These are phyloP conservation scores for Fukomys damarensis DNA, from an alignment of 2,113 vertebrate genomes.

Conservation along the genomic window DNA sequence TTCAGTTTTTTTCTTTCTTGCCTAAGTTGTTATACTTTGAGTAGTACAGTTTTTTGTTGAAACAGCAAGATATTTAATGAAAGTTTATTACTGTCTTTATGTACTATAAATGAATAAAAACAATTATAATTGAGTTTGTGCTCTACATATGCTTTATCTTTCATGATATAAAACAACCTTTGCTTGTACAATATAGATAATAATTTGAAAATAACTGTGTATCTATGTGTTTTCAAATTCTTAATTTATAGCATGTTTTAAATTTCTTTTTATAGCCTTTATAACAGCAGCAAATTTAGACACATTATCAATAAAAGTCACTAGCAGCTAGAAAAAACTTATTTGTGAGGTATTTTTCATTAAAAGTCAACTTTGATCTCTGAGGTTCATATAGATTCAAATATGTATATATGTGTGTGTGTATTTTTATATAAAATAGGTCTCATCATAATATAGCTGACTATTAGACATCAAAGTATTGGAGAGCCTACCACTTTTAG, in stretches of 20 bases:
- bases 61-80: not conserved
- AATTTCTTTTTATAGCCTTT: conserved; percentile 86
- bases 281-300: conserved; percentile 90
- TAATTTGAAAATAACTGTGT: not conserved
- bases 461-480: not conserved
- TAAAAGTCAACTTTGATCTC: not conserved
- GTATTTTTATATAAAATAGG: not conserved
- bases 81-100: not conserved
- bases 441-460: not conserved
- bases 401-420: not conserved
- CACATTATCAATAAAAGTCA: conserved; percentile 89
- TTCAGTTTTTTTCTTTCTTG: not conserved
- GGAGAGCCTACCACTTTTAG: not conserved
- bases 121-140: not conserved
- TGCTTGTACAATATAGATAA: not conserved
- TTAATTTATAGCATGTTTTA: conserved; percentile 19
- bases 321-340: conserved; percentile 91
- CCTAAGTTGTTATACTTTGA: not conserved
- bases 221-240: conserved; percentile 53
- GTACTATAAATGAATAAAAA: conserved; percentile 13
- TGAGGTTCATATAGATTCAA: not conserved
- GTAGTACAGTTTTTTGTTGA: not conserved
- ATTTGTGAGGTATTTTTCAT: not conserved
- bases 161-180: not conserved
- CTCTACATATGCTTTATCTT: not conserved